Percentiles rank a stretch among this genome's conserved stretches.
phyloP scores from a whole-genome alignment of 2,888 invertebrate species.

The Calameuta pallipes region DNA sequence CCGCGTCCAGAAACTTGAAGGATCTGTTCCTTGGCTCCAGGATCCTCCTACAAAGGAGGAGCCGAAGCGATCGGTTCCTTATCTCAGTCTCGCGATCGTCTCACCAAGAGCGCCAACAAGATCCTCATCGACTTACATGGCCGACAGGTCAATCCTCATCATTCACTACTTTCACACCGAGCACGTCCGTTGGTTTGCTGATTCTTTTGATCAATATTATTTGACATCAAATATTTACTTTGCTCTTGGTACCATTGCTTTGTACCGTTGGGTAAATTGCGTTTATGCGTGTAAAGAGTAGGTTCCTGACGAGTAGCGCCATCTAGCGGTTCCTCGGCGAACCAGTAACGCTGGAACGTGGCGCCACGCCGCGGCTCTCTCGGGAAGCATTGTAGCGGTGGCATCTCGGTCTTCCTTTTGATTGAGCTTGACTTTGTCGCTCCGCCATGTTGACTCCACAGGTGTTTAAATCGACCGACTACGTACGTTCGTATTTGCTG shows the following conservation, averaged over 20 bases:
- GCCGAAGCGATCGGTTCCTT: constrained; percentile 26
- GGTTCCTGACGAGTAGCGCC: background rate
- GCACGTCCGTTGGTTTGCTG: background rate
- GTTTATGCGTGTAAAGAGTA: too few species aligned
- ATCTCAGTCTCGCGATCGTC: constrained; percentile 43
- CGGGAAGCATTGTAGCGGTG: background rate
- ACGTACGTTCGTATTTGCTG: background rate
- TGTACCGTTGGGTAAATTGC: too few species aligned
- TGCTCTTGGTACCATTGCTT: background rate
- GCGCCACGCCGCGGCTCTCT: background rate
- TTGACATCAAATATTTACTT: background rate
- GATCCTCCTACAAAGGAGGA: background rate
- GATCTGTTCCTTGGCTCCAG: background rate
- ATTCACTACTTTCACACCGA: constrained; percentile 32
- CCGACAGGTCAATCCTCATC: constrained; percentile 36
- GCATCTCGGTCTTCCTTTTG: background rate
- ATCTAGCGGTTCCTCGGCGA: background rate
- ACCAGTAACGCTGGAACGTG: background rate
- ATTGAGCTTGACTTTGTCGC: background rate
- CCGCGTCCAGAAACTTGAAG: background rate
- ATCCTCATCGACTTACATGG: constrained; percentile 20
- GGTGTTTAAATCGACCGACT: constrained; percentile 23
- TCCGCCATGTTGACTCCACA: constrained; percentile 22
- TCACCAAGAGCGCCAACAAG: constrained; percentile 11
- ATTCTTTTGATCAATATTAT: background rate